phyloP scores from a whole-genome alignment of 2,888 invertebrate genomes.

The Tinea trinotella region DNA sequence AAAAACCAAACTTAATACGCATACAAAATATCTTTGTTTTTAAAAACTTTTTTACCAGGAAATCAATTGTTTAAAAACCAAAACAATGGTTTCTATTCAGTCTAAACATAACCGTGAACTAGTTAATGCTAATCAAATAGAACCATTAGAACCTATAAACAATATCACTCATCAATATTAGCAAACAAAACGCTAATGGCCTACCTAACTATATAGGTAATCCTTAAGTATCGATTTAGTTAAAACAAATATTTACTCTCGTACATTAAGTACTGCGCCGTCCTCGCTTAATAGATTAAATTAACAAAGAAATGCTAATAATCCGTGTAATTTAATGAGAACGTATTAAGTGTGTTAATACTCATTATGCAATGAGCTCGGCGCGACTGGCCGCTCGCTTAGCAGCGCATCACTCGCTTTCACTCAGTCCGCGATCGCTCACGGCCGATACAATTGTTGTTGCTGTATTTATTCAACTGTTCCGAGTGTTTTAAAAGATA shows the following conservation, averaged over 20 bases:
- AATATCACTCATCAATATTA: conserved; percentile 9
- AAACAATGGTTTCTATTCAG: not conserved
- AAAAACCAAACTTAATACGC: not conserved
- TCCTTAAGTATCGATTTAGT: not conserved
- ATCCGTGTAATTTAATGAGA: conserved; percentile 15
- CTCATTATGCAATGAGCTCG: conserved; percentile 13
- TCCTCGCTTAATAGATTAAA: conserved; percentile 11
- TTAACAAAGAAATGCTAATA: conserved; percentile 16
- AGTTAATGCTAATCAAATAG: conserved; percentile 3
- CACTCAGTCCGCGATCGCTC: conserved; percentile 62
- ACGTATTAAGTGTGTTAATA: conserved; percentile 16
- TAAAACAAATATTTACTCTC: conserved; percentile 1
- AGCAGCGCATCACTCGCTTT: conserved; percentile 48
- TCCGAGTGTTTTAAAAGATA: conserved; percentile 62
- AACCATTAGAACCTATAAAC: not conserved
- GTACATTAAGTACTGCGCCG: not conserved
- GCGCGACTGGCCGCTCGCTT: conserved; percentile 33
- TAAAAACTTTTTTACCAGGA: not conserved
- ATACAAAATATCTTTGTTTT: conserved; percentile 6
- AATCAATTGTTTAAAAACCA: not conserved
- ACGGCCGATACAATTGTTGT: conserved; percentile 56
- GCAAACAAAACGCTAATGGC: not conserved
- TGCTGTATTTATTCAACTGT: conserved; percentile 65
- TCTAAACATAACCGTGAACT: conserved; percentile 1
- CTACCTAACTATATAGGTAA: not conserved